Evolutionary conservation across 2,113 vertebrate species (phyloP).

Genomic region (Urocynchramus pylzowi): DNA sequence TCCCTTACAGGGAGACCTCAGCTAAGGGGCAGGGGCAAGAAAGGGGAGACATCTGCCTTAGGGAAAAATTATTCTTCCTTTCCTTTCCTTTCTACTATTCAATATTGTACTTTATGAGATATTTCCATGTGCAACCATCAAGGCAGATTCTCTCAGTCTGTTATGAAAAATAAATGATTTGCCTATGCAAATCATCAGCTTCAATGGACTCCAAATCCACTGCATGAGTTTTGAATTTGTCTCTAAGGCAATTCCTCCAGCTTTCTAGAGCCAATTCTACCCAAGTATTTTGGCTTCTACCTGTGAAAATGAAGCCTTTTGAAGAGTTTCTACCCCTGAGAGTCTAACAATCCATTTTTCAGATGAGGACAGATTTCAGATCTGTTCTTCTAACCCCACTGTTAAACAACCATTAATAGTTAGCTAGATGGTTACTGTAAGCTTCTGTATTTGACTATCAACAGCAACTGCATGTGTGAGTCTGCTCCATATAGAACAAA

Average conservation of each 20-base stretch:
- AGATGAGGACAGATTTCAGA: neutral
- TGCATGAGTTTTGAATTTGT: neutral
- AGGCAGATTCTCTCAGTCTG: neutral
- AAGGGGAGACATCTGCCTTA: neutral
- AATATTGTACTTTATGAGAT: neutral
- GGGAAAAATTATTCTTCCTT: neutral
- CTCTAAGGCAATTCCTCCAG: neutral
- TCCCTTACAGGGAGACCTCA: neutral
- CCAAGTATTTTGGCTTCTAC: neutral
- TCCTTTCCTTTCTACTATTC: neutral
- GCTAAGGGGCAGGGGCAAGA: neutral
- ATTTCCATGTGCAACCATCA: neutral
- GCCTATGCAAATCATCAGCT: neutral
- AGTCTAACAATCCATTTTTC: neutral
- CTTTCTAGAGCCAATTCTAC: neutral
- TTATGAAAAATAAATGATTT: neutral
- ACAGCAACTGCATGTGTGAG: neutral
- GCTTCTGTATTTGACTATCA: slow-evolving; percentile 33
- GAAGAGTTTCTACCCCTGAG: neutral
- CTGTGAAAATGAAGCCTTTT: neutral
- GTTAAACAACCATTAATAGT: slow-evolving; percentile 29
- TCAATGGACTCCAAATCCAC: neutral
- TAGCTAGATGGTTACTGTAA: slow-evolving; percentile 17
- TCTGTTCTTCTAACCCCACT: neutral
- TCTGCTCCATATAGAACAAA: slow-evolving; percentile 38